Conservation (phyloP, 1,140 invertebrate species). For the Caenorhabditis tropicalis region DNA sequence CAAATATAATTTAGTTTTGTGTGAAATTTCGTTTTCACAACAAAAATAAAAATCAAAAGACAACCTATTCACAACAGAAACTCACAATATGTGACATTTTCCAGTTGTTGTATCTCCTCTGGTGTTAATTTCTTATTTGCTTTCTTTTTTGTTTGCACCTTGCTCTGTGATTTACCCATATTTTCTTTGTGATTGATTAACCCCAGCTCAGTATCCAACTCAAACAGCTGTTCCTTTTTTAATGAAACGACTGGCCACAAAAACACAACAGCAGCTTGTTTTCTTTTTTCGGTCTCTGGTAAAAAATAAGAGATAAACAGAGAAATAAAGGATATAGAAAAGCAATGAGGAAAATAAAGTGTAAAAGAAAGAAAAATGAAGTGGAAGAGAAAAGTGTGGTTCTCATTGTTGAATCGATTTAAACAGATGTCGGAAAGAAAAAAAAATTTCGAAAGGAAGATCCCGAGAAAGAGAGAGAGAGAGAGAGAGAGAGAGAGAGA, state of each 20-base stretch:
- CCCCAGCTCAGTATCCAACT: too few species aligned
- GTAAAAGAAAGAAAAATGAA: neutral
- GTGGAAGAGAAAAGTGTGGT: neutral
- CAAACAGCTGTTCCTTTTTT: neutral
- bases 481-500: too few species aligned
- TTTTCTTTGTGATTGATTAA: neutral
- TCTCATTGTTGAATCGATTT: neutral
- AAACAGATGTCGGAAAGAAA: neutral
- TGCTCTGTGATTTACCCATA: conserved; percentile 19
- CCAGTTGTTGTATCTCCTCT: conserved; percentile 65
- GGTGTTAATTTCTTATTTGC: conserved; percentile 64
- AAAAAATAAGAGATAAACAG: neutral
- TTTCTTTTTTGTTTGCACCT: conserved; percentile 59
- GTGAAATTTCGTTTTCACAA: neutral
- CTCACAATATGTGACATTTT: conserved; percentile 66
- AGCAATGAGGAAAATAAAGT: neutral
- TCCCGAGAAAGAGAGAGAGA: too few species aligned
- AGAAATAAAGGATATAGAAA: neutral
- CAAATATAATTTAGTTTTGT: too few species aligned
- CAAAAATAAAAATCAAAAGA: neutral
- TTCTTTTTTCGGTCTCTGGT: too few species aligned
- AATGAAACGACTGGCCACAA: neutral
- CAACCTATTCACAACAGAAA: conserved; percentile 49
- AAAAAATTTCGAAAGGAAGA: neutral
- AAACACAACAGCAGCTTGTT: too few species aligned